These are phyloP conservation scores for Schizothorax lantsangensis DNA, from an alignment of 2,797 vertebrate genomes.

Conservation along the genomic window DNA sequence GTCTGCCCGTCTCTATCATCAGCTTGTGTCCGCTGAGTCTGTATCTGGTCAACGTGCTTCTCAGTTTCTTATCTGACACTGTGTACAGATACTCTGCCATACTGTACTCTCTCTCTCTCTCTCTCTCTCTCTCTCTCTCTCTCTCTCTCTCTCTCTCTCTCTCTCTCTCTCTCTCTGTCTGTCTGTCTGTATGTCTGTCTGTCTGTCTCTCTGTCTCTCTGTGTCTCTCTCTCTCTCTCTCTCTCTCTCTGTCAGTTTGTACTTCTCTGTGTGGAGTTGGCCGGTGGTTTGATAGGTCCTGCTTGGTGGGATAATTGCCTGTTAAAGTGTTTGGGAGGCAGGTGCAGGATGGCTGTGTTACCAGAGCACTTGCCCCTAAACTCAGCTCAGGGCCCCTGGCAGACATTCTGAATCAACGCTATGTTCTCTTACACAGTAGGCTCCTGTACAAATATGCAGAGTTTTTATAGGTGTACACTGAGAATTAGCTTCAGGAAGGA, in stretches of 20 bases:
- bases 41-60: no score
- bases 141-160: no score
- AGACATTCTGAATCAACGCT: slow-evolving; percentile 55
- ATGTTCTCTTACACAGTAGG: slow-evolving; percentile 61
- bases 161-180: no score
- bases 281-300: slow-evolving; percentile 55
- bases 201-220: no score
- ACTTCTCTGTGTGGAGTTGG: slow-evolving; percentile 45
- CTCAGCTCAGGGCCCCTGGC: slow-evolving; percentile 49
- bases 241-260: background rate
- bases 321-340: slow-evolving; percentile 64
- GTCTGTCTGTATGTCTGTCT: no score
- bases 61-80: no score
- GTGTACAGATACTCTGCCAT: no score
- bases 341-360: slow-evolving; percentile 58
- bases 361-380: slow-evolving; percentile 30
- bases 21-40: no score
- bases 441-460: slow-evolving; percentile 61
- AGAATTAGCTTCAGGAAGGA: slow-evolving; percentile 53
- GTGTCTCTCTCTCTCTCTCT: background rate
- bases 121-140: no score
- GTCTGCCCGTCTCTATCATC: no score
- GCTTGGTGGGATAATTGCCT: slow-evolving; percentile 59
- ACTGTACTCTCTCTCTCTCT: no score
- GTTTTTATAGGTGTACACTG: slow-evolving; percentile 63